Percentiles rank a stretch among this genome's conserved stretches.
Evolutionary conservation across 1,140 invertebrate genomes (phyloP).

Genomic region (Panulirus ornatus): DNA sequence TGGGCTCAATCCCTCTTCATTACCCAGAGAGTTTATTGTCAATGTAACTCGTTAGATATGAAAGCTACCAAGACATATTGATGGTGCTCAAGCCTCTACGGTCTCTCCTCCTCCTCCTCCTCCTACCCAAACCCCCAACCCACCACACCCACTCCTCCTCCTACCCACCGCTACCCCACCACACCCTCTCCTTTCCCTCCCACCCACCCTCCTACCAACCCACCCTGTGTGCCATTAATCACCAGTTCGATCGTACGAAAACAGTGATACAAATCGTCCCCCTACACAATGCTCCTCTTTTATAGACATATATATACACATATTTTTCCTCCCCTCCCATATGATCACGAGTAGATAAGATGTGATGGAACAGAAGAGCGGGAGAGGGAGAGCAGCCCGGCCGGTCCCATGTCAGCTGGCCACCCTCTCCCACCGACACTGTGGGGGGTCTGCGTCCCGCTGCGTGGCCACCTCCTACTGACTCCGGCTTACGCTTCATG

Average conservation of each 20-base stretch:
- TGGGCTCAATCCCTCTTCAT: too few species aligned
- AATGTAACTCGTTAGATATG: too few species aligned
- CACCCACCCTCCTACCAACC: too few species aligned
- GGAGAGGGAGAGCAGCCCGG: neutral
- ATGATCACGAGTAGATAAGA: neutral
- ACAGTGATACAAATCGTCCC: too few species aligned
- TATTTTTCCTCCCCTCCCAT: neutral
- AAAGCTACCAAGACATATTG: too few species aligned
- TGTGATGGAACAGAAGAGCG: neutral
- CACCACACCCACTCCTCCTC: neutral
- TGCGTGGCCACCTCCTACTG: neutral
- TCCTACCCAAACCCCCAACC: neutral
- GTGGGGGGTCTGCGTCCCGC: conserved; percentile 20
- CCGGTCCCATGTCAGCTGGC: neutral
- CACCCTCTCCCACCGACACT: conserved; percentile 19
- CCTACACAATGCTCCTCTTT: too few species aligned
- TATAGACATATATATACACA: too few species aligned
- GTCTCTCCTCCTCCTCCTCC: neutral
- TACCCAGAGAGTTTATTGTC: too few species aligned
- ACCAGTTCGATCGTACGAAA: too few species aligned
- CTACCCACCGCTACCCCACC: neutral
- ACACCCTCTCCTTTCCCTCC: neutral
- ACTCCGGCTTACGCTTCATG: neutral
- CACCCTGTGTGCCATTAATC: too few species aligned
- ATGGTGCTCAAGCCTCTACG: neutral